These are phyloP conservation scores for Oplegnathus fasciatus DNA, from an alignment of 2,113 vertebrate genomes.

Conservation along the genomic window DNA sequence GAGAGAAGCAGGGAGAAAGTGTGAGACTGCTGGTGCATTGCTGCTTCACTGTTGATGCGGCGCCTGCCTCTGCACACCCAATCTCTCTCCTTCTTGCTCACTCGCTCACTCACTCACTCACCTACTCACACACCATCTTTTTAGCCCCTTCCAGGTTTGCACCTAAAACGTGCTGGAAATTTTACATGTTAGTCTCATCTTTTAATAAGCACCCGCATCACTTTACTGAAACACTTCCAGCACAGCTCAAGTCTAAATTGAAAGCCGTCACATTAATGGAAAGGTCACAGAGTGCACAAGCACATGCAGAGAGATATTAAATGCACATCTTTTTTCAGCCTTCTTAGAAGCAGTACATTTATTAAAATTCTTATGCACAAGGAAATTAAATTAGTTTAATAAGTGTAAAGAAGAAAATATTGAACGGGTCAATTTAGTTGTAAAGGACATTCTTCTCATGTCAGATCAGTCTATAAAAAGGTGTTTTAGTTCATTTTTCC, in stretches of 20 bases:
- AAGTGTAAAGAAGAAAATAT: neutral
- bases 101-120: conserved; percentile 19
- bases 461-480: neutral
- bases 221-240: neutral
- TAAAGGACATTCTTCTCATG: neutral
- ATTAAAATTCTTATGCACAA: neutral
- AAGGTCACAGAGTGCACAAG: neutral
- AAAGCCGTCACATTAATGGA: neutral
- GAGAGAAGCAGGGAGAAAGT: conserved; percentile 25
- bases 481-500: neutral
- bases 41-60: conserved; percentile 69
- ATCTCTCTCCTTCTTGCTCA: conserved; percentile 29
- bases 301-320: neutral
- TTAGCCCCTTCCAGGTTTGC: neutral
- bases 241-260: neutral
- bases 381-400: neutral
- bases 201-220: neutral
- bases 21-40: conserved; percentile 53
- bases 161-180: neutral
- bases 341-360: neutral
- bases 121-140: neutral
- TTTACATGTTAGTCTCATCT: neutral
- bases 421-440: neutral
- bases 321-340: neutral
- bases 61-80: conserved; percentile 37